Evolutionary conservation across 2,113 vertebrate genomes (phyloP).

Genomic region (Patagioenas fasciata): DNA sequence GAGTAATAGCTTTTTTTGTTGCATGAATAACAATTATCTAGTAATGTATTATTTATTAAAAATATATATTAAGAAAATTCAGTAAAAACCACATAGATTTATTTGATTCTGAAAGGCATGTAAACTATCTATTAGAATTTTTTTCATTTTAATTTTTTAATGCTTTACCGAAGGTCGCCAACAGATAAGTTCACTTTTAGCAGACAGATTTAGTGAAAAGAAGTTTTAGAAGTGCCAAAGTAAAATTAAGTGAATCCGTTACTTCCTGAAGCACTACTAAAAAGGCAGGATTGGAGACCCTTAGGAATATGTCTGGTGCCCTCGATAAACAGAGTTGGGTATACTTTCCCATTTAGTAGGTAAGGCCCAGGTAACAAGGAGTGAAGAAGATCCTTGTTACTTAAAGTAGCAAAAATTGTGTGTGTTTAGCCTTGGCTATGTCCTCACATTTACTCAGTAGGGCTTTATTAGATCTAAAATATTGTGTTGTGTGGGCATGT

Average conservation of each 20-base stretch:
- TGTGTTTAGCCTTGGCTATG: rapidly evolving
- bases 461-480: background rate
- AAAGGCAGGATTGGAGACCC: background rate
- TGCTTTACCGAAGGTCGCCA: background rate
- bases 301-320: background rate
- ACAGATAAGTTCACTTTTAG: background rate
- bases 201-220: background rate
- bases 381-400: background rate
- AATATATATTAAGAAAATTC: background rate
- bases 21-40: background rate
- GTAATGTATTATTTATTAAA: background rate
- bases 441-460: background rate
- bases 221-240: background rate
- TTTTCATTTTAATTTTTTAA: too few species aligned
- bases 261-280: background rate
- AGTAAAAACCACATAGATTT: background rate
- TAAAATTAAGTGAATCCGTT: background rate
- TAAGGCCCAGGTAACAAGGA: background rate
- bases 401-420: background rate
- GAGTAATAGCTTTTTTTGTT: background rate
- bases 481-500: background rate
- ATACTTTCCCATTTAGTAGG: background rate
- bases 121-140: background rate
- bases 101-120: background rate
- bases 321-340: background rate